A percentile compares a stretch with the other conserved stretches of the same genome.
phyloP scores from a whole-genome alignment of 2,888 invertebrate species.

The Apocheima hispidaria region DNA sequence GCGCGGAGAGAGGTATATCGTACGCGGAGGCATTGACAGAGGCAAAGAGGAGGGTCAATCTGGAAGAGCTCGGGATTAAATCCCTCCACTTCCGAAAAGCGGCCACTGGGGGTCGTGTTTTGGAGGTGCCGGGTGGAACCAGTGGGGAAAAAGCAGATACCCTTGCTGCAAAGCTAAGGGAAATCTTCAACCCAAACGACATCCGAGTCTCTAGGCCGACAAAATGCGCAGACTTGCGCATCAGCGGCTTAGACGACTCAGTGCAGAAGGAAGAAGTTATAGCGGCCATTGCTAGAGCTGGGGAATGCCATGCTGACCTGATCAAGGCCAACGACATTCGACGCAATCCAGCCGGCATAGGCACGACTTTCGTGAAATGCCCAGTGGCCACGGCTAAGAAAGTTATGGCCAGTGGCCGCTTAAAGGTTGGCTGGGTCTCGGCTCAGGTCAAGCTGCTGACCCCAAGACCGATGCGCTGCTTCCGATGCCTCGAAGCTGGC shows the following conservation, averaged over 20 bases:
- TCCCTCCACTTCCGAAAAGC: conserved; percentile 1
- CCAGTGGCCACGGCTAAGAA: conserved; percentile 18
- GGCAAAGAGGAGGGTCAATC: conserved; percentile 16
- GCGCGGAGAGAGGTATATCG: conserved; percentile 16
- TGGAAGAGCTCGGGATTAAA: conserved; percentile 12
- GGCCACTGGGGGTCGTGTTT: conserved; percentile 26
- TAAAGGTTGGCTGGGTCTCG: conserved; percentile 39
- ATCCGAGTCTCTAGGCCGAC: conserved; percentile 24
- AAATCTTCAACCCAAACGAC: conserved; percentile 1
- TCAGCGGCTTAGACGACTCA: conserved; percentile 41
- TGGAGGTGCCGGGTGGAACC: conserved; percentile 28
- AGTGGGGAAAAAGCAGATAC: conserved; percentile 29
- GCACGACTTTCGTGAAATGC: conserved; percentile 8
- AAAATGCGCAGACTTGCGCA: conserved; percentile 30
- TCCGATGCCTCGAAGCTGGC: conserved; percentile 34
- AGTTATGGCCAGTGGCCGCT: not conserved
- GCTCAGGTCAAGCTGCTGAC: conserved; percentile 28
- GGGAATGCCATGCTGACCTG: not conserved
- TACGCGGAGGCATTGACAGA: conserved; percentile 20
- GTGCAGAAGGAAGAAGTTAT: conserved; percentile 19
- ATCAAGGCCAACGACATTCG: conserved; percentile 25
- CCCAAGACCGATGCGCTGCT: conserved; percentile 34
- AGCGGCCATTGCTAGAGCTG: conserved; percentile 22
- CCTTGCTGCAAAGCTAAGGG: conserved; percentile 29
- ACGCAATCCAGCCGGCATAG: not conserved